Percentiles rank a stretch among this genome's conserved stretches.
These are phyloP conservation scores for Maconellicoccus hirsutus DNA, from an alignment of 1,140 invertebrate genomes.

Conservation along the genomic window DNA sequence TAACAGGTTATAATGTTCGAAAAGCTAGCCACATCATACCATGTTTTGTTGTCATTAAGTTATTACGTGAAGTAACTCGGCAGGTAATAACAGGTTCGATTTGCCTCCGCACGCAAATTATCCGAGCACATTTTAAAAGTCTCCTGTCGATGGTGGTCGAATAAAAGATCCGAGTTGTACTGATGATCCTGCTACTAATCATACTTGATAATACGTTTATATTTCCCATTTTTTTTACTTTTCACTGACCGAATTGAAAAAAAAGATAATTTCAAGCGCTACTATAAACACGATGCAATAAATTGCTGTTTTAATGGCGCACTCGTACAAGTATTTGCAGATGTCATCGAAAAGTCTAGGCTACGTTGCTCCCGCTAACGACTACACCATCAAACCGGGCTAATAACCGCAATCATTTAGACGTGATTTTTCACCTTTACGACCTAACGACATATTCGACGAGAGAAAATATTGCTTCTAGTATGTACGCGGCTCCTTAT, in stretches of 20 bases:
- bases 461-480: background rate
- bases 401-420: background rate
- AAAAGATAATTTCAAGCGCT: background rate
- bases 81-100: slow-evolving; percentile 20
- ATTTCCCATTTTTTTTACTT: background rate
- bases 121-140: slow-evolving; percentile 12
- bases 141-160: slow-evolving; percentile 6
- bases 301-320: background rate
- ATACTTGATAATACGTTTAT: slow-evolving; percentile 18
- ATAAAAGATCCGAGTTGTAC: background rate
- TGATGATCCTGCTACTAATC: slow-evolving; percentile 18
- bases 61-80: slow-evolving; percentile 20
- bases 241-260: background rate
- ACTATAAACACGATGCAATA: background rate
- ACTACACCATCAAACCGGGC: background rate
- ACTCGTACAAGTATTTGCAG: background rate
- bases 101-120: slow-evolving; percentile 21
- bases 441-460: background rate
- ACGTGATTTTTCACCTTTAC: background rate
- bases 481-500: background rate
- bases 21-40: slow-evolving; percentile 13
- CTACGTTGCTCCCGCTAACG: background rate
- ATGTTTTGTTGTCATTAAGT: slow-evolving; percentile 21
- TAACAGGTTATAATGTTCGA: slow-evolving; percentile 16
- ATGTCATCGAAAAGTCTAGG: background rate